These are phyloP conservation scores for Sebastes nivosus DNA, from an alignment of 2,797 vertebrate species.

Conservation along the genomic window DNA sequence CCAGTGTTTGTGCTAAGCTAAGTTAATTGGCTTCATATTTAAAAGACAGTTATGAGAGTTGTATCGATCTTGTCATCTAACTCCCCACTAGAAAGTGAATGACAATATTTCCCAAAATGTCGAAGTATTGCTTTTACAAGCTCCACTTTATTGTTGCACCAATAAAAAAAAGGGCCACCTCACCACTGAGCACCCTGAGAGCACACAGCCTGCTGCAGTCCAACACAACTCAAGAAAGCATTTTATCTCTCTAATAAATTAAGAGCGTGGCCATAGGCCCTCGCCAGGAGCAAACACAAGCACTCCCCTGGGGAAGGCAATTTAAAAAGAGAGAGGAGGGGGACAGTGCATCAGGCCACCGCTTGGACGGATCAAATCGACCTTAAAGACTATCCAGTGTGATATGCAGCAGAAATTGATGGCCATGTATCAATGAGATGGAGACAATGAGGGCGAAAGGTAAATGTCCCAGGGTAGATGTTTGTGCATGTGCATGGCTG, in stretches of 20 bases:
- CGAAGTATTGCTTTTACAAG: conserved; percentile 3
- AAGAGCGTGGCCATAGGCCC: conserved; percentile 59
- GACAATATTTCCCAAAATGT: conserved; percentile 20
- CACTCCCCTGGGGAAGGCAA: conserved; percentile 77
- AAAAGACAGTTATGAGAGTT: neutral
- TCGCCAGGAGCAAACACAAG: conserved; percentile 72
- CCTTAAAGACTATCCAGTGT: conserved; percentile 68
- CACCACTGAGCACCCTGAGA: conserved; percentile 2
- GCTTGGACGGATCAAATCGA: conserved; percentile 72
- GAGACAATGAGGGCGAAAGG: conserved; percentile 75
- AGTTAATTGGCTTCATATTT: neutral
- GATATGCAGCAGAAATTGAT: conserved; percentile 76
- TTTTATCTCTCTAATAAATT: conserved; percentile 82
- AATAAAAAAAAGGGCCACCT: conserved; percentile 18
- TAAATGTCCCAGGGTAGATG: conserved; percentile 72
- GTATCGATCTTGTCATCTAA: neutral
- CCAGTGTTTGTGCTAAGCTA: neutral
- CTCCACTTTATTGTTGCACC: conserved; percentile 27
- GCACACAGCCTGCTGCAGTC: conserved; percentile 7
- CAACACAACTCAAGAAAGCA: conserved; percentile 68
- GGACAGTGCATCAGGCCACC: conserved; percentile 47
- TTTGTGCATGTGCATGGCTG: conserved; percentile 64
- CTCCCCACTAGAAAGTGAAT: neutral
- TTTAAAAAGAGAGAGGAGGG: conserved; percentile 59
- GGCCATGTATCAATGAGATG: conserved; percentile 74